These are phyloP conservation scores for Lepidostoma basale DNA, from an alignment of 1,140 invertebrate species.

Conservation along the genomic window DNA sequence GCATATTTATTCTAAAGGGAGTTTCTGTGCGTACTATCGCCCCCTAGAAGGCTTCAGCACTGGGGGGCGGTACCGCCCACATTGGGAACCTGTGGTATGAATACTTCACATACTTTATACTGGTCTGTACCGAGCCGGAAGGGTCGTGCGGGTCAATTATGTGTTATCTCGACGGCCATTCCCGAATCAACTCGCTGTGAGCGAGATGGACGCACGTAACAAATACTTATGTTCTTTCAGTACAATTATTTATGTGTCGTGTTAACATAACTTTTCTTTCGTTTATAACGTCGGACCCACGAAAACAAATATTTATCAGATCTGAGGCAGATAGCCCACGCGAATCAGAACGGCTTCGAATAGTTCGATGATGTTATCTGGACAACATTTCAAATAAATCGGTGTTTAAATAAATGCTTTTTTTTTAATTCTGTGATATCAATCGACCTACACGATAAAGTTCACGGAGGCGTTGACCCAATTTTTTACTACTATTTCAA, in stretches of 20 bases:
- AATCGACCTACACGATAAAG: constrained; percentile 4
- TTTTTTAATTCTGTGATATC: constrained; percentile 3
- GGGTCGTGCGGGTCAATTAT: constrained; percentile 9
- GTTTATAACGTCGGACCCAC: background rate
- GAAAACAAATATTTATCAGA: background rate
- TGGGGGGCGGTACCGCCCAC: too few relatives aligned
- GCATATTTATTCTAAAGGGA: too few relatives aligned
- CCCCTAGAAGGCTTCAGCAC: too few relatives aligned
- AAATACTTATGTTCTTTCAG: background rate
- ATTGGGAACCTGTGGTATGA: too few relatives aligned
- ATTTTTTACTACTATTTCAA: too few relatives aligned
- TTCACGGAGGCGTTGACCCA: constrained; percentile 16
- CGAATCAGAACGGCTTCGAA: background rate
- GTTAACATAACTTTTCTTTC: background rate
- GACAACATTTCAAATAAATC: background rate
- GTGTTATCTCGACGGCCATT: constrained; percentile 6
- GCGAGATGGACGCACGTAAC: background rate
- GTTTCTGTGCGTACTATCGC: too few relatives aligned
- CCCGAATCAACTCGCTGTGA: background rate
- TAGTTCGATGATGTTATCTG: constrained; percentile 11
- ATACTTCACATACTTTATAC: constrained; percentile 13
- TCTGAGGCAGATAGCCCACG: constrained; percentile 10
- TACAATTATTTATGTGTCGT: background rate
- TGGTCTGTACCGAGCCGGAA: background rate
- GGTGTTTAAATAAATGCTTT: background rate